Evolutionary conservation across 1,140 invertebrate genomes (phyloP), one percentile per base, ranked within the genome.

Genomic region (Helicoverpa armigera): DNA sequence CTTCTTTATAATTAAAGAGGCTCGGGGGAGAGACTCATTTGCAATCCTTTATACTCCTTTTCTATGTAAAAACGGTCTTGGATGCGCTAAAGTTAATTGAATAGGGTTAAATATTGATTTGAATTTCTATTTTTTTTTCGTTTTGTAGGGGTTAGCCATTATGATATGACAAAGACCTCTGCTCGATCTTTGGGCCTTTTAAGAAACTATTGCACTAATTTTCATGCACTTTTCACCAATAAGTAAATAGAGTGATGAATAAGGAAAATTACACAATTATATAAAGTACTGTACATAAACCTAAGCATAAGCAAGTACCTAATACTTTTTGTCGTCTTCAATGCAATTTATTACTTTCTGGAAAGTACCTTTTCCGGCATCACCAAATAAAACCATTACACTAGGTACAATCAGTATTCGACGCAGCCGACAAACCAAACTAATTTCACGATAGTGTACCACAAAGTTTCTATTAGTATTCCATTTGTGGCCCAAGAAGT

Each of bases 1-100:
- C 89, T 87, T 80, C 84, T 86, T 82, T 88, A 88, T 92, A 91
- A 92, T 92, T 90, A 92, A 88, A 82, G 85, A 86, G 86, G 76
- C 75, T 69, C 77, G 79, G 81, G 79, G 81, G 81, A 80, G 58
- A 29, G 83, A 70, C 88, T 91, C 89, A 91, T 92, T 92, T 92
- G 88, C 88, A 89, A 90, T 86, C 86, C 89, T 89, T 92, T 91
- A 87, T 86, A 84, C 80, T 83, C 80, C 79, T 86, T 82, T 86
- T 86, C 70, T 56, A 81, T 86, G 85, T 85, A 84, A 85, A 83
- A 85, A 79, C 80, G 51, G 70, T 82, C 63, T 82, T 85, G 51
- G 70, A 81, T 70, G 72, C 74, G 18, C 75, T 50, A 54, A 84
- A 73, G 61, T 76, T 80, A 80, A 74, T 67, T 80, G 67, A 76